Evolutionary conservation across 2,888 invertebrate genomes (phyloP), one percentile per base, ranked within the genome.

Genomic region (Ferrisia virgata): DNA sequence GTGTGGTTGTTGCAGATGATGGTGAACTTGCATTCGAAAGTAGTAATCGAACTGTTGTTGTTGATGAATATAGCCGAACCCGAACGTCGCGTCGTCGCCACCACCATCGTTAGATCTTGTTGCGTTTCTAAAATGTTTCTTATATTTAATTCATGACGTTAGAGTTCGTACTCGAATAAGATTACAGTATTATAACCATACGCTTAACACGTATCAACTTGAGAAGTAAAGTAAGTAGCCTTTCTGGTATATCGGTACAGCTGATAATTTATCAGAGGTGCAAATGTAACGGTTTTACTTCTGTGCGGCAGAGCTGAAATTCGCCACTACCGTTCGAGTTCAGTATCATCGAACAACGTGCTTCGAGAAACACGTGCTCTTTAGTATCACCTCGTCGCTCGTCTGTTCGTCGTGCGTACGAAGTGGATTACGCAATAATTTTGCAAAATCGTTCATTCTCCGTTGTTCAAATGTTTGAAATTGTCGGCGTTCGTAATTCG

Each of bases 141-240:
- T 64, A 64, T 64, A 64, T 64, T 64, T 64, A 64, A 64, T 64
- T 64, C 58, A 64, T 64, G 58, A 64, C 58, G 28, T 64, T 11
- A 13, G 36, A 36, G 43, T n/a, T n/a, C n/a, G n/a, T 64, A 28
- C 28, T 64, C 28, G 58, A 64, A 53, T 36, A 43, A 15, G 4
- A 15, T 53, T 53, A n/a, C n/a, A n/a, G n/a, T n/a, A n/a, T n/a
- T n/a, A n/a, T n/a, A 53, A 28, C 28, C 28, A 28, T 64, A 25
- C 28, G 58, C 28, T 64, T 28, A 47, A 64, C 58, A 11, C 4
- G 58, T 28, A 64, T 64, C 28, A 64, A 64, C 58, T 64, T 28
- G 58, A 64, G 25, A 28, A 64, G 58, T 43, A 43, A 43, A 43
- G 11, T 43, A 43, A 15, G n/a, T n/a, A n/a, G n/a, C n/a, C n/a